Base-by-base conservation (phyloP, 2,888 invertebrate species). In the Synanthedon andrenaeformis region DNA sequence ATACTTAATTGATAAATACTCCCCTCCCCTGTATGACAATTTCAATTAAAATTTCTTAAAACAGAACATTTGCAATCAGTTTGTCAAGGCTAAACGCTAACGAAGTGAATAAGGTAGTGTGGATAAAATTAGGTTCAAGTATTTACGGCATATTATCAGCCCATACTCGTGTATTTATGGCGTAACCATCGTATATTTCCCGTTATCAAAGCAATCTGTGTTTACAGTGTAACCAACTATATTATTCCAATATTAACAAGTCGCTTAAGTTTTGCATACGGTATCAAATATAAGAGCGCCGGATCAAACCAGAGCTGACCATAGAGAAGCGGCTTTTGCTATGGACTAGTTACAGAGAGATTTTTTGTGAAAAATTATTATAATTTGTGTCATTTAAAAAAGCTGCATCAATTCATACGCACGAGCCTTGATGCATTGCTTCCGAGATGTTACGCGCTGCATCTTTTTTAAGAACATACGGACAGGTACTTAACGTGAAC, bases 371-470 rank as follows among this genome's bases (percentile, higher is more conserved):
- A 10, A 6, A 35, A 5, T 35, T 8, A 4, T n/a, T 35, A 35
- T 8, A 35, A 10, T 10, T 35, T 6, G 35, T 10, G 35, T 35
- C 35, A 35, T 8, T 35, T 35, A 35, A 35, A 35, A 52, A 52
- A 54, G 14, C 45, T 17, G 54, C 50, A 14, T 45, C 12, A 5
- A 14, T 45, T 45, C 11, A 45, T 13, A 3, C 45, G 12, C 6
- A 13, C 45, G 14, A 13, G 45, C 51, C 59, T 35, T 59, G 57
- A 61, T 58, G 55, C 51, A 63, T 61, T 60, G 62, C 56, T 53
- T 54, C 58, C 62, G 60, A 70, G 64, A 87, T 87, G 86, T 71
- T 83, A 62, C 85, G 86, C 55, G 85, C 82, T 42, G 78, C 86
- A 55, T 84, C 86, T 56, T 83, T 85, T 63, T 75, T 84, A 66